A percentile compares a stretch with the other conserved stretches of the same genome.
phyloP scores from a whole-genome alignment of 2,113 vertebrate species.

The Promerops cafer region DNA sequence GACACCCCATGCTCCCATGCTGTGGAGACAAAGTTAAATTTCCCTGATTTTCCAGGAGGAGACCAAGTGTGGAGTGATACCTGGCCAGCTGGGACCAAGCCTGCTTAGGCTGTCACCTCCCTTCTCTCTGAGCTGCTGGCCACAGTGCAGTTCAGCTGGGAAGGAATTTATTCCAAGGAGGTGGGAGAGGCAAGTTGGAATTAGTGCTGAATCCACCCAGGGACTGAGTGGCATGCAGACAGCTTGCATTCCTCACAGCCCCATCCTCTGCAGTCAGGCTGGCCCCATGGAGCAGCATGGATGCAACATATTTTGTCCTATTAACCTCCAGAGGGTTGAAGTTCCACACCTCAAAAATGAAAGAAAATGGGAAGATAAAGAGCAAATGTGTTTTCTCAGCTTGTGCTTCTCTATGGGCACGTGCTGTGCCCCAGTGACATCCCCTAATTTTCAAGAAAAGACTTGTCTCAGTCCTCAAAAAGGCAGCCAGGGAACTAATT shows the following conservation, averaged over 20 bases:
- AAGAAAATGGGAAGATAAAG: not conserved
- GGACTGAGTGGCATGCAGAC: not conserved
- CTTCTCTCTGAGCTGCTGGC: not conserved
- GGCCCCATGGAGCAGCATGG: not conserved
- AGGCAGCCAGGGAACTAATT: not conserved
- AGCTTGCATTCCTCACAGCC: not conserved
- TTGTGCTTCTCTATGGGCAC: accelerated
- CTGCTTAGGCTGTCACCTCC: not conserved
- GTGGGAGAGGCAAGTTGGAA: not conserved
- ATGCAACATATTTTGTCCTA: not conserved
- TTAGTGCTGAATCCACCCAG: not conserved
- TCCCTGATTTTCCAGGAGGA: not conserved
- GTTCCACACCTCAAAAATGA: not conserved
- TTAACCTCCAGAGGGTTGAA: not conserved
- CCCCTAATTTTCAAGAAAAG: not conserved
- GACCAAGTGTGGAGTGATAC: not conserved
- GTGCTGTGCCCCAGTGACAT: not conserved
- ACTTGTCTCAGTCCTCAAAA: not conserved
- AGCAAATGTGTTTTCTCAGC: not conserved
- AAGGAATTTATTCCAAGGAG: not conserved
- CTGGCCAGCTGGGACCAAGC: not conserved
- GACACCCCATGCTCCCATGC: accelerated
- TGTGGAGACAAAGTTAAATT: not conserved
- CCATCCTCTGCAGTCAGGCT: not conserved
- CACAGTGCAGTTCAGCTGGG: not conserved